Evolutionary conservation across 2,113 vertebrate genomes (phyloP), one percentile per base, ranked within the genome.

Genomic region (Epinephelus lanceolatus): DNA sequence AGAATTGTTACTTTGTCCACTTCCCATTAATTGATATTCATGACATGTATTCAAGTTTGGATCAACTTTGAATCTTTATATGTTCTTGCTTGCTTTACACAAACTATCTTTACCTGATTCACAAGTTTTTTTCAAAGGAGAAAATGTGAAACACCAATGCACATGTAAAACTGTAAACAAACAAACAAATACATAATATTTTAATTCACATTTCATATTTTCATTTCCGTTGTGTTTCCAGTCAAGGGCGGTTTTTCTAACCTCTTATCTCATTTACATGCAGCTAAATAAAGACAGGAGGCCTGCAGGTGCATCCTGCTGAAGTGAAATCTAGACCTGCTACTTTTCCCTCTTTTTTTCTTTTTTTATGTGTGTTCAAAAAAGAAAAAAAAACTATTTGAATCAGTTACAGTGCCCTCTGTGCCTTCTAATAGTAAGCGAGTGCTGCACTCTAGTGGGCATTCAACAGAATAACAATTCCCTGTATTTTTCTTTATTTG

Each of bases 371-470:
- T 45, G 42, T 45, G 42, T 45, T 9, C 42, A 45, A 45, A 45
- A 45, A 45, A 45, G 11, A 45, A 45, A 45, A 45, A 42, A 12
- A 10, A 45, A 45, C 8, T 12, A 12, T 12, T 12, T 45, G 8
- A 45, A 45, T 19, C 40, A 21, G 12, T 18, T 14, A 21, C 18
- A 49, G 51, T 49, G 9, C 12, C 15, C 5, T 10, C 6, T 14
- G 5, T 60, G 40, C 3, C 11, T 55, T 60, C 30, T 40, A 40
- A 55, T 6, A 60, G 60, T 62, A 7, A 45, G 78, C 3, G 42
- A 68, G 25, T 88, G 70, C 83, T 86, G 80, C 83, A 30, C 83
- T 84, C 86, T 86, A 53, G 78, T 86, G 89, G 59, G 6, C 21
- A 12, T 63, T 66, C 2, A 77, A 23, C 15, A 59, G 37, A 80